Percentiles rank a stretch among this genome's conserved stretches.
Evolutionary conservation across 2,797 vertebrate species (phyloP).

Genomic region (Mormyrops attenuatus): DNA sequence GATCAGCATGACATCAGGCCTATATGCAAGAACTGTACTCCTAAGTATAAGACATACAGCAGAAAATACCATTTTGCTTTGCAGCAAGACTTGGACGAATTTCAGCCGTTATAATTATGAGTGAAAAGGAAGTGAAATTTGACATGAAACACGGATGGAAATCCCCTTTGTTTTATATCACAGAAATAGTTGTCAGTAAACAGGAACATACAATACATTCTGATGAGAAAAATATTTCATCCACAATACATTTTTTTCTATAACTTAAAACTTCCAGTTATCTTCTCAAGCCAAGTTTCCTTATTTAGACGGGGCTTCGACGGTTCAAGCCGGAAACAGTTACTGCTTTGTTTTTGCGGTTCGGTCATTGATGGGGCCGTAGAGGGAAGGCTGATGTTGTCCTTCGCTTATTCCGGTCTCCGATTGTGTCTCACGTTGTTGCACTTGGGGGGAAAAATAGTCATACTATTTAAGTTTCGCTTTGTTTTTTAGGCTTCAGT

Average conservation of each 20-base stretch:
- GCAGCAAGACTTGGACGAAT: neutral
- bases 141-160: neutral
- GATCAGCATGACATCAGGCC: neutral
- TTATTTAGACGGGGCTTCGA: neutral
- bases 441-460: neutral
- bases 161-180: neutral
- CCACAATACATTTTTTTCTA: neutral
- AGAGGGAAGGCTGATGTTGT: neutral
- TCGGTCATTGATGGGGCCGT: neutral
- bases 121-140: neutral
- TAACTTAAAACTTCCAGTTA: neutral
- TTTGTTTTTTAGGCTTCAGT: neutral
- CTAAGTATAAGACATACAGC: neutral
- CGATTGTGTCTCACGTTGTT: neutral
- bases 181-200: neutral
- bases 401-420: neutral
- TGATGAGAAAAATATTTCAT: neutral
- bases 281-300: neutral
- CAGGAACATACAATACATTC: neutral
- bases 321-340: neutral
- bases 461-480: neutral
- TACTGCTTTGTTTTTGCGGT: neutral
- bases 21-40: neutral
- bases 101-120: neutral
- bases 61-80: neutral